Percentiles rank a stretch among this genome's conserved stretches.
Conservation (phyloP, 1,140 invertebrate genomes). For the Coboldia fuscipes region DNA sequence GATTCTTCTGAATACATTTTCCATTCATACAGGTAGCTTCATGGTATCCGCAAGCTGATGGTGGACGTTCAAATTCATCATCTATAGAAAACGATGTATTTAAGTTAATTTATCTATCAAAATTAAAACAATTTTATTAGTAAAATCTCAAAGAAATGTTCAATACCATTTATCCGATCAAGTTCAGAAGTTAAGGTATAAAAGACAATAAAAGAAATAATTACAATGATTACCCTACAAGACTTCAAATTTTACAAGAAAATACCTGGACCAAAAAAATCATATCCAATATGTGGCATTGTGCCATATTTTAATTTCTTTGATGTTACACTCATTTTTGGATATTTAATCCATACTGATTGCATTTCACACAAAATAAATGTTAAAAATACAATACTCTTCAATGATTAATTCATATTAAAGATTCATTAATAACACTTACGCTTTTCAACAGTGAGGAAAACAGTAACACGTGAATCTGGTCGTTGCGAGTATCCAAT, state of each 20-base stretch:
- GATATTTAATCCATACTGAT: slow-evolving; percentile 22
- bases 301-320: slow-evolving; percentile 18
- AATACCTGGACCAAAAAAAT: slow-evolving; percentile 22
- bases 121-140: not conserved
- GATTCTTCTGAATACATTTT: slow-evolving; percentile 63
- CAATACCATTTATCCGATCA: not conserved
- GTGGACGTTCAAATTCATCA: slow-evolving; percentile 20
- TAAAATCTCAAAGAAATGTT: slow-evolving; percentile 1
- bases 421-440: slow-evolving; percentile 22
- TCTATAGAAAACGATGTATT: too few relatives aligned
- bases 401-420: not conserved
- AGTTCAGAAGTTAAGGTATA: too few relatives aligned
- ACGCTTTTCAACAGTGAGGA: slow-evolving; percentile 50
- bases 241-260: slow-evolving; percentile 1
- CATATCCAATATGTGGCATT: slow-evolving; percentile 18
- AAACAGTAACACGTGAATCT: slow-evolving; percentile 34
- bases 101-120: not conserved
- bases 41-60: slow-evolving; percentile 40
- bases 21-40: slow-evolving; percentile 83
- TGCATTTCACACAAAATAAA: slow-evolving; percentile 7
- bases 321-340: slow-evolving; percentile 11
- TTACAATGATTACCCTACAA: not conserved
- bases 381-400: not conserved
- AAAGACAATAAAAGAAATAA: too few relatives aligned
- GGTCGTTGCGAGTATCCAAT: slow-evolving; percentile 27